These are phyloP conservation scores for Gavialis gangeticus DNA, from an alignment of 2,113 vertebrate genomes.

Conservation along the genomic window DNA sequence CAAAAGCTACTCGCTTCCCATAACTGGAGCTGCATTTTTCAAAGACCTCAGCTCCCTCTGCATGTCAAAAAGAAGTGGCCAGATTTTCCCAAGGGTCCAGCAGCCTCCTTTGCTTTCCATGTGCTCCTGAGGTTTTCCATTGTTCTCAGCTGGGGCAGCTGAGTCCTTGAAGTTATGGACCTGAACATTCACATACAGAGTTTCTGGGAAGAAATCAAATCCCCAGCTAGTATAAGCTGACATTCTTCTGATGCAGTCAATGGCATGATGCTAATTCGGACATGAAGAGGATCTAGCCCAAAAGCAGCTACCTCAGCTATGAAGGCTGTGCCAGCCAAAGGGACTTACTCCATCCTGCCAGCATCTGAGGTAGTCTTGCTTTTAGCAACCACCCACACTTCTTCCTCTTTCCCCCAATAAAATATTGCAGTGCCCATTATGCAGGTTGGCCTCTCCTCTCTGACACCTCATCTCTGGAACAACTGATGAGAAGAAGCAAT, in stretches of 20 bases:
- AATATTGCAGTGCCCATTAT: fast-evolving
- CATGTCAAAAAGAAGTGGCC: background rate
- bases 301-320: background rate
- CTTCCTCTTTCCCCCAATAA: background rate
- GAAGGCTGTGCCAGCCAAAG: fast-evolving
- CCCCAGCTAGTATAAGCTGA: background rate
- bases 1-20: background rate
- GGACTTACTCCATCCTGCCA: background rate
- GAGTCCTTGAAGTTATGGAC: background rate
- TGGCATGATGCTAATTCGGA: fast-evolving
- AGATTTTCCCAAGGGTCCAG: background rate
- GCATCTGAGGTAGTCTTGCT: background rate
- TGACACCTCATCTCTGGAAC: fast-evolving
- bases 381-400: fast-evolving
- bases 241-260: background rate
- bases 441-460: background rate
- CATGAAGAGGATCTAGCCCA: fast-evolving
- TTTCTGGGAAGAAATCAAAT: too few species aligned
- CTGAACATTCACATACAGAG: background rate
- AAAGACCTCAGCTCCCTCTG: background rate
- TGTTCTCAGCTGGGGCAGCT: background rate
- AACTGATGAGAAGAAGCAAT: fast-evolving
- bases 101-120: background rate
- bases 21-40: background rate
- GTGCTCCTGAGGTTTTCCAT: background rate